Base-by-base conservation (phyloP, 1,140 invertebrate species). In the Drosophila bocki region DNA sequence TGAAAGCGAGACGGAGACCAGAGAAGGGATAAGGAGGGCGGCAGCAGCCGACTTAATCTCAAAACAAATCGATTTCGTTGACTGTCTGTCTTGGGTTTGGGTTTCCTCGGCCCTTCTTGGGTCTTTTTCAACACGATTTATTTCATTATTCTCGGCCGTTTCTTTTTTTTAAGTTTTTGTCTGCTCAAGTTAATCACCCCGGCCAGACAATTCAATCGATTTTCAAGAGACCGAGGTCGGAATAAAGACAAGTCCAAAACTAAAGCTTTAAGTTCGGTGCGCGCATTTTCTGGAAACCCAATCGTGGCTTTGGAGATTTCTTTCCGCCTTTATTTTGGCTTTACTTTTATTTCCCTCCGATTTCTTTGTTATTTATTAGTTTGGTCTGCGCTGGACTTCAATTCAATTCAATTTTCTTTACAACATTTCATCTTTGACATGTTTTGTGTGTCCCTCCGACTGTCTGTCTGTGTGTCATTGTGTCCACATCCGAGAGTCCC, bases 31-130 rank as follows among this genome's bases (percentile, higher is more conserved):
- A 11, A 44, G 75, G 78, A 87, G 60, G 69, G 67, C 32, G 54
- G 67, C 48, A 62, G 69, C 76, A 80, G 77, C 74, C 75, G 90
- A 87, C 90, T 91, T 91, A 91, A 91, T 91, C 90, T 90, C 64
- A 80, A 91, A 91, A 91, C 82, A 91, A 91, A 91, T 91, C 90
- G 90, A 91, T 91, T 91, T 76, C 72, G 79, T 81, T 79, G 77
- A 83, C 84, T 59, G 74, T 79, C 81, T 82, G 64, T 54, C 64
- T 76, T 47, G 41, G 9, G 50, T 35, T 48, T 56, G 39, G 42
- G 39, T 53, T 57, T 41, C 12, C 58, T 77, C 41, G 47, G 37
- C 45, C 53, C 63, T 71, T 33, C 47, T 33, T 44, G 45, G 67
- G 51, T 78, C 64, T 87, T 87, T 84, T 90, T 90, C 86, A 82